Percentiles rank a stretch among this genome's conserved stretches.
Conservation (phyloP, 2,113 vertebrate species). For the Sphyrna mokarran region DNA sequence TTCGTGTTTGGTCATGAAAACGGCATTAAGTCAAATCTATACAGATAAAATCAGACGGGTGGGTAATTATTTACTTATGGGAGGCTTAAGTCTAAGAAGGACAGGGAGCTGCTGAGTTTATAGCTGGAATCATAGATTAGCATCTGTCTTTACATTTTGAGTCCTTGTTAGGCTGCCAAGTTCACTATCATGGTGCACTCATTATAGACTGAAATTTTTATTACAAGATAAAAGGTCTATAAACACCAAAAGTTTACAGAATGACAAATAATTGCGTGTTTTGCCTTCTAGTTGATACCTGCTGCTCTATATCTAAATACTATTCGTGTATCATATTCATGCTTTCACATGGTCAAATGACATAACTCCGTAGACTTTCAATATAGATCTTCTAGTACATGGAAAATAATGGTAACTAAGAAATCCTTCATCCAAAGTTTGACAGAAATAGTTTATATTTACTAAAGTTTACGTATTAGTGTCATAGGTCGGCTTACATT, state of each 20-base stretch:
- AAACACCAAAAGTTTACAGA: conserved; percentile 11
- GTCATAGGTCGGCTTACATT: too few relatives aligned
- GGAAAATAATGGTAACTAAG: background rate
- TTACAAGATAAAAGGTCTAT: background rate
- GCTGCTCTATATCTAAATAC: background rate
- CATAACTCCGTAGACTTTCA: background rate
- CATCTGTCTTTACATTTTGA: conserved; percentile 15
- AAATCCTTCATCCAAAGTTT: background rate
- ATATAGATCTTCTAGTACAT: background rate
- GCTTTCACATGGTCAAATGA: background rate
- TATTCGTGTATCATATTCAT: too few relatives aligned
- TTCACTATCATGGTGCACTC: background rate
- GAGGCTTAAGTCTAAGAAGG: background rate
- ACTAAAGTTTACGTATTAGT: too few relatives aligned
- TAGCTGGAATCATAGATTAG: conserved; percentile 3
- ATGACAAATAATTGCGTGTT: background rate
- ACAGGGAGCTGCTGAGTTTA: background rate
- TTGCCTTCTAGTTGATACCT: background rate
- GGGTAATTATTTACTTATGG: conserved; percentile 28
- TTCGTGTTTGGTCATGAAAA: conserved; percentile 28
- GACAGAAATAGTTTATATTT: background rate
- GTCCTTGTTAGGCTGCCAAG: background rate
- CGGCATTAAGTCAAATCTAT: conserved; percentile 25
- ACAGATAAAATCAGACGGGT: conserved; percentile 2
- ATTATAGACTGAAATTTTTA: background rate